Base-by-base conservation (phyloP, 2,797 vertebrate species). In the Onychomys arenicola region DNA sequence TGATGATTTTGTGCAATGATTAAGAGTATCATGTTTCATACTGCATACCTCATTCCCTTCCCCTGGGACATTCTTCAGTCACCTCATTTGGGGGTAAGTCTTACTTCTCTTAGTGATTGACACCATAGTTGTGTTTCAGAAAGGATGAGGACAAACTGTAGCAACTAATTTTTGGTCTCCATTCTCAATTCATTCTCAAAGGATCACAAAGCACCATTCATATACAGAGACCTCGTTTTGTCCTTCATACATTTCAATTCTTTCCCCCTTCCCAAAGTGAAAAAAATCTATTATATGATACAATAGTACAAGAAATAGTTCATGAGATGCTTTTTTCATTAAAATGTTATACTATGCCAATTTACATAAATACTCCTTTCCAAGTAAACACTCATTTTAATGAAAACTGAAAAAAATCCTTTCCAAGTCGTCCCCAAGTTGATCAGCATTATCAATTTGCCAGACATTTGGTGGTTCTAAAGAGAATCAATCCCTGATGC, bases 1-100 rank as follows among this genome's bases (percentile, higher is more conserved):
- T 96, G 63, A 92, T 96, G 59, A 94, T 91, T 96, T 96, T 88
- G 96, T 93, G 82, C 95, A 90, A 91, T 93, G 49, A 96, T 96
- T 95, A 82, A 92, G 40, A 94, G 82, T 59, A 94, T 34, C 43
- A 90, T 91, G 12, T 81, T 94, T 96, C 52, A 73, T 34, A 81
- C 75, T 94, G 46, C 32, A 34, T 95, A 76, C 5, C 82, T 92
- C 5, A 37, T 77, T 94, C 43, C 40, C 78, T 37, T 92, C 94
- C 29, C 71, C 17, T 85, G 5, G 43, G 8, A 94, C 37, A 11
- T 43, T 90, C 80, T 9, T 94, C 40, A 67, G 32, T 91, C 59
- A 57, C 49, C 21, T 95, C 9, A 89, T 85, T n/a, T 82, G 27
- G 80, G 21, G 77, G n/a, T 34, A 8, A 87, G 10, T 78, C 57